These are phyloP conservation scores for Ophion ventricosus DNA, from an alignment of 2,888 invertebrate species.

Conservation along the genomic window DNA sequence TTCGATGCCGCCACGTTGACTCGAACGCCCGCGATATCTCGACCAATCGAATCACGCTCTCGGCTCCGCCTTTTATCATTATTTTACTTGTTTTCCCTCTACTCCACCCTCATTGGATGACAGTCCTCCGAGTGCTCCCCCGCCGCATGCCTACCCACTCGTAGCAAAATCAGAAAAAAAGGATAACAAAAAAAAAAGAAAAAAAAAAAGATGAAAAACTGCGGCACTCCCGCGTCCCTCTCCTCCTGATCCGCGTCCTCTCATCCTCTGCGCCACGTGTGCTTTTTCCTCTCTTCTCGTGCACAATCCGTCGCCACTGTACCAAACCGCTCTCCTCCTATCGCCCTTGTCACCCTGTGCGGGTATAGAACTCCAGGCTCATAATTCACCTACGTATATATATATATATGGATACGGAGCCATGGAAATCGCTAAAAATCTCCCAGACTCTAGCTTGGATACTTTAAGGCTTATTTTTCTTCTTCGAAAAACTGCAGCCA, in stretches of 20 bases:
- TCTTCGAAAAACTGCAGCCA: too few species aligned
- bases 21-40: slow-evolving; percentile 83
- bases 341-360: slow-evolving; percentile 42
- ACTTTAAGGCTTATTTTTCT: too few species aligned
- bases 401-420: slow-evolving; percentile 4
- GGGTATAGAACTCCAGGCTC: slow-evolving; percentile 7
- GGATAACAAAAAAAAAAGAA: slow-evolving; percentile 30
- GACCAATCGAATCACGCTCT: slow-evolving; percentile 83
- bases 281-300: slow-evolving; percentile 53
- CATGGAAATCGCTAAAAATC: slow-evolving; percentile 19
- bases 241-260: slow-evolving; percentile 22
- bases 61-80: slow-evolving; percentile 84
- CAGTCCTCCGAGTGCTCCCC: slow-evolving; percentile 77
- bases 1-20: slow-evolving; percentile 74
- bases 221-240: slow-evolving; percentile 57
- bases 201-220: slow-evolving; percentile 41
- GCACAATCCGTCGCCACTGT: slow-evolving; percentile 58
- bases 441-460: slow-evolving; percentile 3
- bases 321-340: slow-evolving; percentile 40
- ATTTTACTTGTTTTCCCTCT: slow-evolving; percentile 83
- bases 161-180: slow-evolving; percentile 55
- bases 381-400: slow-evolving; percentile 41
- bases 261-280: slow-evolving; percentile 11
- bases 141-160: slow-evolving; percentile 67
- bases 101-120: slow-evolving; percentile 83